Percentiles rank a stretch among this genome's conserved stretches.
Conservation (phyloP, 2,797 vertebrate species). For the Microhierax caerulescens region DNA sequence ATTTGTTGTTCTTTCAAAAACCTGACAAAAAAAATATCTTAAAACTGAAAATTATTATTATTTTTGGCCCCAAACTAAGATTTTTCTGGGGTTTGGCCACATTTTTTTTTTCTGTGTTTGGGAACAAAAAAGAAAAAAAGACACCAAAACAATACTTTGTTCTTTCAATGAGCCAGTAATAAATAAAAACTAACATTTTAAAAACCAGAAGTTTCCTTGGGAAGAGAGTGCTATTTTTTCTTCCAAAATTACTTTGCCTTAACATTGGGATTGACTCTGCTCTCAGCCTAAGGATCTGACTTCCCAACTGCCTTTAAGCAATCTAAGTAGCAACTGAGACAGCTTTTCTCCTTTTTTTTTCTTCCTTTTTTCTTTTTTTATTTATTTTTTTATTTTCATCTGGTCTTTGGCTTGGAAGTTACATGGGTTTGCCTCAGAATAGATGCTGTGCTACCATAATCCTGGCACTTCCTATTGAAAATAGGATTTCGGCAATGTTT, state of each 20-base stretch:
- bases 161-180: slow-evolving; percentile 59
- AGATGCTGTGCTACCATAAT: slow-evolving; percentile 23
- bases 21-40: slow-evolving; percentile 29
- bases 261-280: not conserved
- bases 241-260: slow-evolving; percentile 35
- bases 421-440: slow-evolving; percentile 9
- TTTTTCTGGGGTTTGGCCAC: slow-evolving; percentile 49
- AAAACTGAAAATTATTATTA: slow-evolving; percentile 62
- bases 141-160: slow-evolving; percentile 42
- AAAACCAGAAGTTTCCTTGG: slow-evolving; percentile 48
- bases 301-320: slow-evolving; percentile 25
- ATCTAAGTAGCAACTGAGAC: not conserved
- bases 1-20: slow-evolving; percentile 53
- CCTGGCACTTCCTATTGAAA: slow-evolving; percentile 31
- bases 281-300: not conserved
- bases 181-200: slow-evolving; percentile 29
- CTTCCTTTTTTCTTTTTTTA: not conserved
- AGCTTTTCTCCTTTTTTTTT: not conserved
- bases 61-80: slow-evolving; percentile 18
- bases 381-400: not conserved
- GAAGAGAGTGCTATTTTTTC: slow-evolving; percentile 24
- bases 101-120: not conserved
- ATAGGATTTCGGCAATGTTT: not conserved
- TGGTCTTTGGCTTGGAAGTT: not conserved
- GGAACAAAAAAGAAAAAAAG: slow-evolving; percentile 22